These are phyloP conservation scores for Cynoglossus semilaevis DNA, from an alignment of 2,113 vertebrate genomes.

Conservation along the genomic window DNA sequence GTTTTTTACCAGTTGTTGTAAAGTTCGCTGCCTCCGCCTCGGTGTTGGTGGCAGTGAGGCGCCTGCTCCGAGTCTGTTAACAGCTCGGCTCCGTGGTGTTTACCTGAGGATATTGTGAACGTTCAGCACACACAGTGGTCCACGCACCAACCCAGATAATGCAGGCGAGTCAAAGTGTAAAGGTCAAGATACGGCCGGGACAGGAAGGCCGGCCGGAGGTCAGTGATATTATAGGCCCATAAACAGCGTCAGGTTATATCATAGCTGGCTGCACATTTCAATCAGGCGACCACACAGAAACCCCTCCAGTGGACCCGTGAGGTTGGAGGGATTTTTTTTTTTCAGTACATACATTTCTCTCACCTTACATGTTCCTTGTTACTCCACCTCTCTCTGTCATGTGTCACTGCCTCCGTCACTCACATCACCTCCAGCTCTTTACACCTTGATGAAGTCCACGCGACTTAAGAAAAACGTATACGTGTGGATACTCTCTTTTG, in stretches of 20 bases:
- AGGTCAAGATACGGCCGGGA: conserved; percentile 27
- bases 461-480: too few species aligned
- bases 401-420: conserved; percentile 12
- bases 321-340: not conserved
- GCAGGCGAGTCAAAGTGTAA: conserved; percentile 35
- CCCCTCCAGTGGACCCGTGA: not conserved
- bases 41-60: conserved; percentile 51
- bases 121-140: conserved; percentile 45
- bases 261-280: conserved; percentile 7
- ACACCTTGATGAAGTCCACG: not conserved
- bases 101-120: conserved; percentile 60
- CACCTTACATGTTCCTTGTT: conserved; percentile 1
- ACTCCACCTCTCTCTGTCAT: conserved; percentile 3
- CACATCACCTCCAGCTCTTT: conserved; percentile 8
- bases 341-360: not conserved
- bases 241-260: conserved; percentile 1
- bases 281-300: conserved; percentile 13
- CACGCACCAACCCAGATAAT: conserved; percentile 40
- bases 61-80: conserved; percentile 30
- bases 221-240: conserved; percentile 6
- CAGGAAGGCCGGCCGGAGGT: conserved; percentile 16
- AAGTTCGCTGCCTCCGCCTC: conserved; percentile 9
- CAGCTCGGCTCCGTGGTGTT: conserved; percentile 36
- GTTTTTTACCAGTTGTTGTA: conserved; percentile 51
- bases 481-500: not conserved